Conservation (phyloP, 2,113 vertebrate species). For the Anguilla japonica region DNA sequence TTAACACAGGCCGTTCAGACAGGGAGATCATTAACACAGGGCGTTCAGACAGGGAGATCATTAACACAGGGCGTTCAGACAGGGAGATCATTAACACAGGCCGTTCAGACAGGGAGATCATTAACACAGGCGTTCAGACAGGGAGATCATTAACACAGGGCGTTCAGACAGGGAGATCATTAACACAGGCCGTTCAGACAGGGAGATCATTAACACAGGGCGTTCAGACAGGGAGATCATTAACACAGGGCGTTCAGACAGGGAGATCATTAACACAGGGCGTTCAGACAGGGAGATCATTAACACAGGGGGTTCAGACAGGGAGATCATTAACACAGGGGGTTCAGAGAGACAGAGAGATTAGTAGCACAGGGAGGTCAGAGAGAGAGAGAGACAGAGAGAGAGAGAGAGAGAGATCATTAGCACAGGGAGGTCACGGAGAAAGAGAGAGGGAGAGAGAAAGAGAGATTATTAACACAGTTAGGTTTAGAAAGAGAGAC, state of each 20-base stretch:
- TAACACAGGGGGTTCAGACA: too few relatives aligned
- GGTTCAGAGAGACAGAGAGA: too few relatives aligned
- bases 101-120: slow-evolving; percentile 21
- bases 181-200: slow-evolving; percentile 31
- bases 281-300: slow-evolving; percentile 34
- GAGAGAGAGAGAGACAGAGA: too few relatives aligned
- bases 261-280: slow-evolving; percentile 16
- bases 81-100: slow-evolving; percentile 10
- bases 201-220: slow-evolving; percentile 6
- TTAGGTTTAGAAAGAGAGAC: too few relatives aligned
- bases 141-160: slow-evolving; percentile 6
- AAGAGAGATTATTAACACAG: too few relatives aligned
- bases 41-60: slow-evolving; percentile 20
- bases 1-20: too few relatives aligned
- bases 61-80: slow-evolving; percentile 32
- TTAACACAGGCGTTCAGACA: slow-evolving; percentile 33
- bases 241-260: slow-evolving; percentile 16
- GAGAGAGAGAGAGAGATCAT: too few relatives aligned
- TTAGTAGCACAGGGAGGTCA: too few relatives aligned
- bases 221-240: slow-evolving; percentile 24
- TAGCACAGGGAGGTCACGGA: too few relatives aligned
- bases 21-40: too few relatives aligned
- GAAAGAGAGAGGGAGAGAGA: slow-evolving; percentile 17
- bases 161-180: slow-evolving; percentile 24
- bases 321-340: too few relatives aligned